Percentiles rank a stretch among this genome's conserved stretches.
Evolutionary conservation across 2,888 invertebrate species (phyloP).

Genomic region (Eubasilissa splendida): DNA sequence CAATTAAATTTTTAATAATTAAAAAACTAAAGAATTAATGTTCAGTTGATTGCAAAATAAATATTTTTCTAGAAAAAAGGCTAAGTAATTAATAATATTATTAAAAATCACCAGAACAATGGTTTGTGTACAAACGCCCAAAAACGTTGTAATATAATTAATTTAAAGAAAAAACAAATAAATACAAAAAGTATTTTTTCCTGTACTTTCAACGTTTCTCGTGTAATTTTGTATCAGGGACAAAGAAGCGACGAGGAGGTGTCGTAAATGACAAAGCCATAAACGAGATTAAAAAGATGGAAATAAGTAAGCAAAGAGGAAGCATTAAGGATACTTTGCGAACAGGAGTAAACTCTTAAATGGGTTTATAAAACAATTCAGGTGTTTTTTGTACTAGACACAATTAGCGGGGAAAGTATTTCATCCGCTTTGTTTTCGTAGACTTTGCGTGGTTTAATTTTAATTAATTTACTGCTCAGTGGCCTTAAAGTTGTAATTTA

Average conservation of each 20-base stretch:
- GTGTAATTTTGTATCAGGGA: slow-evolving; percentile 22
- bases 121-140: too few species aligned
- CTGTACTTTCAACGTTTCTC: too few species aligned
- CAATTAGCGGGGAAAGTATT: not conserved
- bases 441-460: slow-evolving; percentile 12
- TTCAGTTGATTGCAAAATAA: too few species aligned
- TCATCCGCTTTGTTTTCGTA: not conserved
- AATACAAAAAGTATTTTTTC: too few species aligned
- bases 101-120: too few species aligned
- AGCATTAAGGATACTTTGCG: slow-evolving; percentile 26
- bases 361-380: slow-evolving; percentile 46
- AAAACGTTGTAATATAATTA: too few species aligned
- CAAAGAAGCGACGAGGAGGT: slow-evolving; percentile 50
- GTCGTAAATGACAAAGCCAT: slow-evolving; percentile 52
- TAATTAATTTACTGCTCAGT: slow-evolving; percentile 1
- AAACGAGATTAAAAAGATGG: slow-evolving; percentile 56
- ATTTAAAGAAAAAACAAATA: too few species aligned
- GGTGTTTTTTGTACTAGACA: slow-evolving; percentile 19
- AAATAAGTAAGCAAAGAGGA: slow-evolving; percentile 39
- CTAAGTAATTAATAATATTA: too few species aligned
- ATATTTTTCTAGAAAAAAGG: too few species aligned
- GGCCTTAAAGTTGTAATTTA: not conserved
- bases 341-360: slow-evolving; percentile 31
- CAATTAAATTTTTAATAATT: too few species aligned
- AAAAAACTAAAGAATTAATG: too few species aligned